Percentiles rank a stretch among this genome's conserved stretches.
These are phyloP conservation scores for Oriolus oriolus DNA, from an alignment of 2,113 vertebrate genomes.

Conservation along the genomic window DNA sequence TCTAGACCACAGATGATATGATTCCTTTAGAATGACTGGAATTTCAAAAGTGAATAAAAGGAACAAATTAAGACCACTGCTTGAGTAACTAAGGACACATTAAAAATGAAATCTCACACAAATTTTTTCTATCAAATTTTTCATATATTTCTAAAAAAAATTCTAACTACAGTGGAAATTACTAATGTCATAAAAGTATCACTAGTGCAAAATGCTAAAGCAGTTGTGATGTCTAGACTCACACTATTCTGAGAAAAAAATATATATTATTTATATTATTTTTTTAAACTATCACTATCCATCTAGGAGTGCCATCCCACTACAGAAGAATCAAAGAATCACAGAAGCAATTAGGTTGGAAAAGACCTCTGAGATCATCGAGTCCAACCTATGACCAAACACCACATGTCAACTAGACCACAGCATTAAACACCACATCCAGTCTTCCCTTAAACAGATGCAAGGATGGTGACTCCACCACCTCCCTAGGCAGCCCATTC, in stretches of 20 bases:
- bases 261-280: neutral
- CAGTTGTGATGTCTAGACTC: neutral
- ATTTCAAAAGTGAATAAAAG: neutral
- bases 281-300: neutral
- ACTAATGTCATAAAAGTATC: neutral
- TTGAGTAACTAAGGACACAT: neutral
- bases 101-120: neutral
- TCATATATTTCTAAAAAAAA: neutral
- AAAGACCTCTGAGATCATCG: rapidly evolving
- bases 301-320: neutral
- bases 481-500: neutral
- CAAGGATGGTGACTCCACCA: neutral
- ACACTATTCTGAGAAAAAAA: neutral
- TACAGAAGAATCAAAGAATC: too few relatives aligned
- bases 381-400: neutral
- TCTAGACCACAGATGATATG: neutral
- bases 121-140: neutral
- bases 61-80: neutral
- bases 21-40: neutral
- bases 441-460: neutral
- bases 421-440: neutral
- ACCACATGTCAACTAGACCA: neutral
- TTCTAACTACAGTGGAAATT: neutral
- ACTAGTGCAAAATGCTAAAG: neutral
- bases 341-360: neutral